Evolutionary conservation across 37 sponge, comb jelly and placozoan species (phyloP).

Genomic region (Sycon ciliatum): DNA sequence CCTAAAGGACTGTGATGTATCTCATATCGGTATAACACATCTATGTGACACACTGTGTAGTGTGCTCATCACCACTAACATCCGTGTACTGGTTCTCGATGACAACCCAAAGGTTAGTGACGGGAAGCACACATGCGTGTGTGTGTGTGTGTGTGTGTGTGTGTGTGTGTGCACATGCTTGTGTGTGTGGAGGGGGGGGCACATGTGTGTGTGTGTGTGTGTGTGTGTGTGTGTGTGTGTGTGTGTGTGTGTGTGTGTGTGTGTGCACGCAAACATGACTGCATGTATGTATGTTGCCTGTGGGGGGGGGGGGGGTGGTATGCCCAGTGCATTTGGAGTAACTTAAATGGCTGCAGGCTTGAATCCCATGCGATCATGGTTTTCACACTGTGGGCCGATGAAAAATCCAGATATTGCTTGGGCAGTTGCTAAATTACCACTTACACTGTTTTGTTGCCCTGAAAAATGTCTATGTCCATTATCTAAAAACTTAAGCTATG

Average conservation of each 20-base stretch:
- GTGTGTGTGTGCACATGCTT: neutral
- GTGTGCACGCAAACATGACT: neutral
- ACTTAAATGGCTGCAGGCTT: no score
- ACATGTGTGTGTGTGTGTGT: neutral
- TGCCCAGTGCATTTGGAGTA: neutral
- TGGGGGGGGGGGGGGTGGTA: neutral
- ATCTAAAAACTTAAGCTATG: slow-evolving; percentile 31
- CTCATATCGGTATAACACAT: slow-evolving; percentile 24
- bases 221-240: neutral
- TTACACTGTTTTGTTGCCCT: no score
- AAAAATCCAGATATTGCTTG: no score
- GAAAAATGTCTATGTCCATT: slow-evolving; percentile 50
- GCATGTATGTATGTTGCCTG: neutral
- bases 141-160: slow-evolving; percentile 5
- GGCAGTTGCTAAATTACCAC: no score
- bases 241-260: slow-evolving; percentile 5
- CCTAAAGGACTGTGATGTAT: slow-evolving; percentile 55
- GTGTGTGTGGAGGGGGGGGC: neutral
- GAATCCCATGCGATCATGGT: no score
- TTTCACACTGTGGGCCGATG: no score
- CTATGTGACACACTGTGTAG: slow-evolving; percentile 54
- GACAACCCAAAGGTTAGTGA: no score
- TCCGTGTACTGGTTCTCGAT: no score
- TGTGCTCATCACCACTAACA: slow-evolving; percentile 48
- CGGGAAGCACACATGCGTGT: no score